phyloP scores from a whole-genome alignment of 2,888 invertebrate species.

The Silvanus unidentatus region DNA sequence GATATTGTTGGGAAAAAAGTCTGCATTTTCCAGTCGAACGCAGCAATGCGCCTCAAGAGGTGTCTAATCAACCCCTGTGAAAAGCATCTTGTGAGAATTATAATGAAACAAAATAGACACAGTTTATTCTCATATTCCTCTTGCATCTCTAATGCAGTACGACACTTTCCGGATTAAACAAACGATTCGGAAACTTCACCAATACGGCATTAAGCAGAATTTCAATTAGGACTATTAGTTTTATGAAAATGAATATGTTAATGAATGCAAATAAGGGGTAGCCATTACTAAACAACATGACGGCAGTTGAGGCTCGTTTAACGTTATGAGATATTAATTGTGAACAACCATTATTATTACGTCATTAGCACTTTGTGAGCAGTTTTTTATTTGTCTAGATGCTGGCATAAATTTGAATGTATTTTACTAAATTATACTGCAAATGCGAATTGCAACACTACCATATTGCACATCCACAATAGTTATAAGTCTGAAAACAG shows the following conservation, averaged over 20 bases:
- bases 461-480: neutral
- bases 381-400: constrained; percentile 36
- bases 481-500: neutral
- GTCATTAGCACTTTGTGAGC: constrained; percentile 44
- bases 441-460: no score
- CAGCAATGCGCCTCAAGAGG: no score
- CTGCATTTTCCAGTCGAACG: no score
- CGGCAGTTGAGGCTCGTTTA: constrained; percentile 31
- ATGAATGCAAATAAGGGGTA: constrained; percentile 38
- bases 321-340: constrained; percentile 47
- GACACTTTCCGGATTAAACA: no score
- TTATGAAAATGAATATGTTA: constrained; percentile 37
- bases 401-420: constrained; percentile 41
- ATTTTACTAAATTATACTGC: constrained; percentile 25
- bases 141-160: no score
- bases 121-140: no score
- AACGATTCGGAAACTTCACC: neutral
- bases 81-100: no score
- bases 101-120: no score
- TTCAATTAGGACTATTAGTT: constrained; percentile 20
- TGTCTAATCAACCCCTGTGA: no score
- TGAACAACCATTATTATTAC: constrained; percentile 47
- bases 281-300: constrained; percentile 38
- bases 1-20: no score
- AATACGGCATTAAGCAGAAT: constrained; percentile 14